These are phyloP conservation scores for Chondrilla cf. caribensis DNA, from an alignment of 37 sponge, comb jelly and placozoan species.

Conservation along the genomic window DNA sequence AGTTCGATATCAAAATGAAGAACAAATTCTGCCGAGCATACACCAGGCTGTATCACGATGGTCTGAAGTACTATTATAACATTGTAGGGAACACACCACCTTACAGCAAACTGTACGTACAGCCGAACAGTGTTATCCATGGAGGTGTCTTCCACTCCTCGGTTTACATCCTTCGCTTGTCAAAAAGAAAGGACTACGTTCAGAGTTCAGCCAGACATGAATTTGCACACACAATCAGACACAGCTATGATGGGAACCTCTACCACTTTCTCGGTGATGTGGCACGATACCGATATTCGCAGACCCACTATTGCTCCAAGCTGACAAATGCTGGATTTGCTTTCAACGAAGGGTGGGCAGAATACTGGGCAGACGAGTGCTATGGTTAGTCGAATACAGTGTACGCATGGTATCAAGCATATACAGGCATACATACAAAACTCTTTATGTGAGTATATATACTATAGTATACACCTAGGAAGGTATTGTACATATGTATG, in stretches of 20 bases:
- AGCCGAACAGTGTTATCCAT: neutral
- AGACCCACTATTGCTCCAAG: neutral
- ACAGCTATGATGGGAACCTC: conserved; percentile 17
- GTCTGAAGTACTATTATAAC: neutral
- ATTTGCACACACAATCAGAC: conserved; percentile 38
- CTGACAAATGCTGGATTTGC: conserved; percentile 30
- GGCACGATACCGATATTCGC: neutral
- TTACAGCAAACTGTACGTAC: neutral
- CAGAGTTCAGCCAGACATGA: conserved; percentile 18
- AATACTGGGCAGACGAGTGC: conserved; percentile 24
- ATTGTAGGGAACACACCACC: neutral
- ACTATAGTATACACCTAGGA: no score
- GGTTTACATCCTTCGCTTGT: neutral
- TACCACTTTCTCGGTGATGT: conserved; percentile 30
- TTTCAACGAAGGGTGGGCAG: conserved; percentile 38
- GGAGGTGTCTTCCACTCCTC: neutral
- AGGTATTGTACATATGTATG: no score
- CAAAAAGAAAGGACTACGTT: neutral
- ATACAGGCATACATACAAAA: no score
- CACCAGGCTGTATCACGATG: neutral
- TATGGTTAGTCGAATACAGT: no score
- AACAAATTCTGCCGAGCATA: conserved; percentile 24
- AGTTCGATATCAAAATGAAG: no score
- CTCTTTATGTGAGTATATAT: no score
- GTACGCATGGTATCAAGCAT: no score